A percentile compares a stretch with the other conserved stretches of the same genome.
These are phyloP conservation scores for Paracentrotus lividus DNA, from an alignment of 53 echinoderm and acorn worm species.

Conservation along the genomic window DNA sequence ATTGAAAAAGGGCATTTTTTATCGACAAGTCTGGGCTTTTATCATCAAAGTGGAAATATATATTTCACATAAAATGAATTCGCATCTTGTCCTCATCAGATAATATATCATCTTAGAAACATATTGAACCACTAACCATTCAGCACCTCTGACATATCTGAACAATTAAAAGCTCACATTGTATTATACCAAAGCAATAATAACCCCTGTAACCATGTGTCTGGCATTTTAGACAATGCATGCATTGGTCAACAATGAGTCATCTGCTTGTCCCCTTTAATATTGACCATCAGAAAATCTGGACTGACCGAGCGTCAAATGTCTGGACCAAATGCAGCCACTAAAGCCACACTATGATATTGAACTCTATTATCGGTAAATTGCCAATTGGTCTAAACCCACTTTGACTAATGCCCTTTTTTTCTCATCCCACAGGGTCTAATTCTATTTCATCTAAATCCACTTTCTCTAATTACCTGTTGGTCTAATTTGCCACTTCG, in stretches of 20 bases:
- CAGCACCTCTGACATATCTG: not conserved
- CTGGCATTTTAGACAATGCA: not conserved
- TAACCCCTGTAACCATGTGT: not conserved
- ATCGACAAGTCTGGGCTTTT: no score
- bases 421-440: no score
- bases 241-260: not conserved
- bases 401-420: no score
- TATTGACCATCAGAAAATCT: not conserved
- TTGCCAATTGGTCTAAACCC: no score
- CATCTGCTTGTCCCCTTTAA: not conserved
- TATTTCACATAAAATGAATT: no score
- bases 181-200: not conserved
- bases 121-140: not conserved
- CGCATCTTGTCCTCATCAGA: no score
- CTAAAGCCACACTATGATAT: not conserved
- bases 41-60: no score
- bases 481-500: no score
- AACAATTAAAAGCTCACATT: not conserved
- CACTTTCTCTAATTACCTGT: no score
- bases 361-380: not conserved
- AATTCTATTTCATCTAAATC: no score
- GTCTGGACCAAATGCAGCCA: not conserved
- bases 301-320: not conserved
- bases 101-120: slow-evolving; percentile 7
- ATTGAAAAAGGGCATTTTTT: no score